phyloP scores from a whole-genome alignment of 2,888 invertebrate species.

The Tribolium freemani region DNA sequence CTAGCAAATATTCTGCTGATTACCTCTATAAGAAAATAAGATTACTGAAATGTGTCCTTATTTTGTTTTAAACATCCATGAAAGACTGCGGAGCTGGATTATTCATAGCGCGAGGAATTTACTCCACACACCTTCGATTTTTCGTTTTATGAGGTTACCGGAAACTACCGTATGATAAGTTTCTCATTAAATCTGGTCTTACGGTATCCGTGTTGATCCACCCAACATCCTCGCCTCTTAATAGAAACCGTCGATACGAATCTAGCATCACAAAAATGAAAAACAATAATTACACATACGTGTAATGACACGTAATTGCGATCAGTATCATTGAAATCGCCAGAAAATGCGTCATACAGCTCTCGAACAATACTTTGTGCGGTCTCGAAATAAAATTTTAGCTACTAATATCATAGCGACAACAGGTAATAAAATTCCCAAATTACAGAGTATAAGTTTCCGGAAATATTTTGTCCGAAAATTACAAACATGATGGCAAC shows the following conservation, averaged over 20 bases:
- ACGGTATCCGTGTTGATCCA: neutral
- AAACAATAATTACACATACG: neutral
- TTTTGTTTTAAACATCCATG: neutral
- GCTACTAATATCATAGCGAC: neutral
- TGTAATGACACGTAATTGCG: neutral
- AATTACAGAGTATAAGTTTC: conserved; percentile 28
- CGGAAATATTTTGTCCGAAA: conserved; percentile 28
- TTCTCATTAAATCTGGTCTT: neutral
- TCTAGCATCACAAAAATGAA: too few species aligned
- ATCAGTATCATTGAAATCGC: neutral
- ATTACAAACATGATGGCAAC: conserved; percentile 18
- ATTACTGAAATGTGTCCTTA: too few species aligned
- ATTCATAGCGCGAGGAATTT: neutral
- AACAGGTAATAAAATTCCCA: conserved; percentile 28
- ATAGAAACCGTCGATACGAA: neutral
- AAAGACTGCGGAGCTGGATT: neutral
- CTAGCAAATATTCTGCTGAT: neutral
- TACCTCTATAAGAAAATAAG: neutral
- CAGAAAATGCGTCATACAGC: neutral
- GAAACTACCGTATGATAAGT: neutral
- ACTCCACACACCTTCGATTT: neutral
- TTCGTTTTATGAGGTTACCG: neutral
- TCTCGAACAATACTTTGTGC: too few species aligned
- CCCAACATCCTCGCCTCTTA: neutral
- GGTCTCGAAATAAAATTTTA: conserved; percentile 2